A percentile compares a stretch with the other conserved stretches of the same genome.
phyloP scores from a whole-genome alignment of 2,113 vertebrate genomes.

The Sclerurus mexicanus region DNA sequence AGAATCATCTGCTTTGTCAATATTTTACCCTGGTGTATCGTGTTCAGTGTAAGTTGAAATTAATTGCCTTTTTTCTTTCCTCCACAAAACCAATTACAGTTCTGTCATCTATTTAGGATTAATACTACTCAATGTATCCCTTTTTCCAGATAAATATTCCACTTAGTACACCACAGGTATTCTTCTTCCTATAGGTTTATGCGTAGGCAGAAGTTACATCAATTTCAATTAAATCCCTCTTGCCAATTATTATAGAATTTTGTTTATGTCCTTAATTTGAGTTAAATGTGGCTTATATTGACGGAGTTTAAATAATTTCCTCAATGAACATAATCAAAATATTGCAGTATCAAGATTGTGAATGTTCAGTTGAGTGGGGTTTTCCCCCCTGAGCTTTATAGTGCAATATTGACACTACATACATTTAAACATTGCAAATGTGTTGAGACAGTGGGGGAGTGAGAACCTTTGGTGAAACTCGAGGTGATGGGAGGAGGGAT shows the following conservation, averaged over 20 bases:
- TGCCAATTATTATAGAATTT: neutral
- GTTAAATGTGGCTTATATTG: neutral
- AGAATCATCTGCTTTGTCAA: slow-evolving; percentile 51
- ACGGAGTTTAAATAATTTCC: neutral
- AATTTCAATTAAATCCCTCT: neutral
- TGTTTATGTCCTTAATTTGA: neutral
- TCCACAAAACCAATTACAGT: slow-evolving; percentile 22
- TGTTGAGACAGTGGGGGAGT: neutral
- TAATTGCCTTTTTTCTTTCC: slow-evolving; percentile 56
- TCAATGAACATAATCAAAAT: neutral
- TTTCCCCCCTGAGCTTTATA: neutral
- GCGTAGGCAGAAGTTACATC: neutral
- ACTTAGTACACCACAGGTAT: neutral
- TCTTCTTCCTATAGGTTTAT: neutral
- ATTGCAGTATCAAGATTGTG: neutral
- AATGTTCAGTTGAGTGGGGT: neutral
- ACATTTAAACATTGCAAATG: neutral
- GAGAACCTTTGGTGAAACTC: neutral
- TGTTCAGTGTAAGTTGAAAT: slow-evolving; percentile 61
- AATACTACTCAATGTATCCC: neutral
- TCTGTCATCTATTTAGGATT: slow-evolving; percentile 14
- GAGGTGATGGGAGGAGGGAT: neutral
- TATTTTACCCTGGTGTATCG: slow-evolving; percentile 67
- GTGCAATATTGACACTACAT: neutral
- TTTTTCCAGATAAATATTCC: neutral